Evolutionary conservation across 2,888 invertebrate genomes (phyloP), one percentile per base, ranked within the genome.

Genomic region (Rhogogaster chlorosoma): DNA sequence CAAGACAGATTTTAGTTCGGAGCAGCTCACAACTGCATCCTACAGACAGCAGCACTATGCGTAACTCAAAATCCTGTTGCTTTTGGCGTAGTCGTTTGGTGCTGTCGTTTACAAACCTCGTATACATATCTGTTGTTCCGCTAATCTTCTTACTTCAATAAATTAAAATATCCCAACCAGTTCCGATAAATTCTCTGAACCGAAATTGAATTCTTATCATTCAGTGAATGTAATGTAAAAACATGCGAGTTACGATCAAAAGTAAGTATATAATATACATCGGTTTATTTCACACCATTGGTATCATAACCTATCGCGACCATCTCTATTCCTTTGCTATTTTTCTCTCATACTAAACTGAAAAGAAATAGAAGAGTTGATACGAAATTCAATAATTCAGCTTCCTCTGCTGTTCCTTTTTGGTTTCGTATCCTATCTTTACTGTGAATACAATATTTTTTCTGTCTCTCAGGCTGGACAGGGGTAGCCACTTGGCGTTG

Each of bases 401-500:
- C 22, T 22, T 9, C 2, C 9, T 57, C 9, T 57, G 57, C 57
- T 57, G 2, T 22, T 22, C 1, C 22, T 22, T 22, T n/a, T n/a
- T 22, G n/a, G 57, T 57, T 57, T 45, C 45, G 15, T 45, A 15
- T 15, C 45, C 45, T 15, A 45, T 45, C 45, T 45, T 45, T 45
- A 45, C 45, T 45, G 4, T 45, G 45, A 45, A 45, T 12, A 10
- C 18, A 18, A 29, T 36, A 67, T 15, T 80, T 26, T 61, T 12
- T 22, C 57, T 22, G 71, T 84, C 18, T 87, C 89, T 53, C 87
- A 97, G 97, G 96, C 94, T 99, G 99, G 98, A 97, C 97, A 88
- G 98, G 98, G 88, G 99, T 99, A 86, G 99, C 99, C 89, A 97
- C 98, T 93, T 99, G 99, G 99, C 97, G 98, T 92, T 99, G 99